phyloP scores from a whole-genome alignment of 2,888 invertebrate genomes.

The Schizaphis graminum region DNA sequence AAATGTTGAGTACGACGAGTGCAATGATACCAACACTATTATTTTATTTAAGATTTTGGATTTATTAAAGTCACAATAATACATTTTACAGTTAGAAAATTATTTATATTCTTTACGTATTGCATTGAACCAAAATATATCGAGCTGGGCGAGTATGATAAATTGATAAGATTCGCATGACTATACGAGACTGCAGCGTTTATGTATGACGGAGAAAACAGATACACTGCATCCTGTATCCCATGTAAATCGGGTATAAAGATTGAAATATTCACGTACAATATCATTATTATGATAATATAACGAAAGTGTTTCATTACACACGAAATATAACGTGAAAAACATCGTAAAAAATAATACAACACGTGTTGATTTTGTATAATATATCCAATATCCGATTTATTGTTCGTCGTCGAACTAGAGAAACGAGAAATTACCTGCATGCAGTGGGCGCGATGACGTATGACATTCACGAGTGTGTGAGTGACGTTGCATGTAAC shows the following conservation, averaged over 20 bases:
- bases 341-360: not conserved
- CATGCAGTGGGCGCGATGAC: not conserved
- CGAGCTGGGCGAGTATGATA: not conserved
- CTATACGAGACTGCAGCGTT: not conserved
- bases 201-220: not conserved
- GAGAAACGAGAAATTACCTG: not conserved
- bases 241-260: not conserved
- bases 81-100: not conserved
- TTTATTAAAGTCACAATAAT: not conserved
- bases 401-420: not conserved
- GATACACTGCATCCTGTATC: not conserved
- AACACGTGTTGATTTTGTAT: not conserved
- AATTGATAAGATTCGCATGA: not conserved
- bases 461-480: not conserved
- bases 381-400: not conserved
- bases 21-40: not conserved
- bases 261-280: not conserved
- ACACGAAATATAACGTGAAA: not conserved
- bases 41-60: not conserved
- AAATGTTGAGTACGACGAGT: not conserved
- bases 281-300: not conserved
- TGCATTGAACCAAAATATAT: not conserved
- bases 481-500: not conserved
- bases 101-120: not conserved
- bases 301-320: not conserved